These are phyloP conservation scores for Berghia stephanieae DNA, from an alignment of 1,140 invertebrate genomes.

Conservation along the genomic window DNA sequence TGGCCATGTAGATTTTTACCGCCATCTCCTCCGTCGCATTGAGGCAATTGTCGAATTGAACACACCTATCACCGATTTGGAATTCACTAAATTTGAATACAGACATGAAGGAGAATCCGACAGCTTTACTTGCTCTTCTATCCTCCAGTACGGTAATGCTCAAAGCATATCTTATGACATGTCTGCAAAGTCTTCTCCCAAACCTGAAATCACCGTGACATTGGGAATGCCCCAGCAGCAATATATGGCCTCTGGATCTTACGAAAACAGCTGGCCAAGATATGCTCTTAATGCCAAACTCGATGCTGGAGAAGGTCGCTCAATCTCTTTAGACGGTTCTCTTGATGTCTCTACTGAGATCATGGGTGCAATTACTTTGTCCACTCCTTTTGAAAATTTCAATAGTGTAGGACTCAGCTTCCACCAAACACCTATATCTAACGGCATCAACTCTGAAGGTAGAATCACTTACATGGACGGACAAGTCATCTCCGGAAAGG, in stretches of 20 bases:
- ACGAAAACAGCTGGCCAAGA: too few species aligned
- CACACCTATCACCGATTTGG: constrained; percentile 31
- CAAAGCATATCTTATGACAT: constrained; percentile 36
- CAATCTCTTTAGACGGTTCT: too few species aligned
- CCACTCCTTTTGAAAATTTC: constrained; percentile 21
- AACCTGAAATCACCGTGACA: background rate
- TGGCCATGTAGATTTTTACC: constrained; percentile 19
- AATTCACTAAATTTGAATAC: constrained; percentile 32
- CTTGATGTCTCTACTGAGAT: too few species aligned
- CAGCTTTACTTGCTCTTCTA: constrained; percentile 34
- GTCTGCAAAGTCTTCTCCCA: constrained; percentile 4
- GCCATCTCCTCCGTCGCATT: constrained; percentile 7
- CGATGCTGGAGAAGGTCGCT: too few species aligned
- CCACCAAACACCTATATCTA: constrained; percentile 1
- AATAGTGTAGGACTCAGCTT: constrained; percentile 16
- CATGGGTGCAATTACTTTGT: background rate
- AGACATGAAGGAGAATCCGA: constrained; percentile 36
- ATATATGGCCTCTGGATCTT: constrained; percentile 1
- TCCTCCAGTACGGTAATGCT: constrained; percentile 34
- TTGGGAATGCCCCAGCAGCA: constrained; percentile 23
- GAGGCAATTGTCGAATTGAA: constrained; percentile 33
- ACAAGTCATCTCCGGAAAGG: background rate
- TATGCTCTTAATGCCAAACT: too few species aligned
- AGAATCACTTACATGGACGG: constrained; percentile 27
- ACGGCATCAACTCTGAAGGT: constrained; percentile 24